A percentile compares a stretch with the other conserved stretches of the same genome.
These are phyloP conservation scores for Galago senegalensis DNA, from an alignment of 2,797 vertebrate species.

Conservation along the genomic window DNA sequence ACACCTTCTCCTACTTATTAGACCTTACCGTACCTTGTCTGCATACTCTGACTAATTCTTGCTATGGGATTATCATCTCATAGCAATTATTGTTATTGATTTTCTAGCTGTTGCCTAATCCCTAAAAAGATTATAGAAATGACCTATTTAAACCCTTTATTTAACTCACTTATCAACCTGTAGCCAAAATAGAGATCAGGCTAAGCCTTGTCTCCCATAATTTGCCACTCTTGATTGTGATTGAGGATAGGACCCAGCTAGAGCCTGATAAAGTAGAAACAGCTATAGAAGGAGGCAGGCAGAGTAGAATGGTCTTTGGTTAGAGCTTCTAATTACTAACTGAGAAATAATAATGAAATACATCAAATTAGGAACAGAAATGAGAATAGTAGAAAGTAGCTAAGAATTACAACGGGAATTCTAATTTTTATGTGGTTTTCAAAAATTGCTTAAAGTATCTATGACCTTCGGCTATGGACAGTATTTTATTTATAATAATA, in stretches of 20 bases:
- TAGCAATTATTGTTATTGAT: neutral
- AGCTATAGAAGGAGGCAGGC: neutral
- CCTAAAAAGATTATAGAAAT: neutral
- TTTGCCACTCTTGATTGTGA: constrained; percentile 7
- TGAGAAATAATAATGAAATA: constrained; percentile 22
- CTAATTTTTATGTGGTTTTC: constrained; percentile 28
- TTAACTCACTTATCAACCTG: constrained; percentile 49
- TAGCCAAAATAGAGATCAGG: neutral
- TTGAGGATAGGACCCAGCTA: neutral
- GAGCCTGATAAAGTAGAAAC: neutral
- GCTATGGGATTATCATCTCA: neutral
- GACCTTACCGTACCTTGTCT: neutral
- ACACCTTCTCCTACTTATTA: neutral
- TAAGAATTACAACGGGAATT: constrained; percentile 34
- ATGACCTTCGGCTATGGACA: neutral
- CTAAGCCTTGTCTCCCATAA: neutral
- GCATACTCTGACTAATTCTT: neutral
- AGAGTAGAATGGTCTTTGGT: neutral
- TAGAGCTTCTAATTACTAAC: constrained; percentile 16
- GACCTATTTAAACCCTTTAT: constrained; percentile 9
- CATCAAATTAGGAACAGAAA: constrained; percentile 11
- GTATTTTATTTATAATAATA: constrained; percentile 9
- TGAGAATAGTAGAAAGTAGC: neutral
- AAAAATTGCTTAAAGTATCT: constrained; percentile 57
- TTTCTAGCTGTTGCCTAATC: neutral